These are phyloP conservation scores for Ips typographus DNA, from an alignment of 1,140 invertebrate genomes.

Conservation along the genomic window DNA sequence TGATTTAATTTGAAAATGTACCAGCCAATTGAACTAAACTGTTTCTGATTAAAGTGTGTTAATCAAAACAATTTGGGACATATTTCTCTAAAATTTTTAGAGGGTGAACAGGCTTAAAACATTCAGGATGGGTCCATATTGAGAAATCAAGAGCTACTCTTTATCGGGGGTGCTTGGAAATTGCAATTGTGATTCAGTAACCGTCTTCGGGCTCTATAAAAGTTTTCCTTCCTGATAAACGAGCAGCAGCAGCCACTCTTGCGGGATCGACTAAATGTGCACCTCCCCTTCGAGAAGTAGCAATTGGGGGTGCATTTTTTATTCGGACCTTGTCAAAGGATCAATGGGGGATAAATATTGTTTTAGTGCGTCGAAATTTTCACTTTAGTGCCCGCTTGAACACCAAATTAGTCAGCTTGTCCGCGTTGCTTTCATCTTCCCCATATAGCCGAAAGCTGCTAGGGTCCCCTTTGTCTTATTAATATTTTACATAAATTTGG, in stretches of 20 bases:
- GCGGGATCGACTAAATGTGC: constrained; percentile 9
- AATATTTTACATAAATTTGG: constrained; percentile 33
- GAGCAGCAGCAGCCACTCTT: constrained; percentile 20
- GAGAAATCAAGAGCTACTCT: background rate
- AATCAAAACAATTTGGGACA: background rate
- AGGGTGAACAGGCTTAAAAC: background rate
- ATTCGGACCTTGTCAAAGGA: constrained; percentile 39
- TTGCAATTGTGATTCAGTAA: constrained; percentile 22
- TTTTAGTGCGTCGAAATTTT: constrained; percentile 48
- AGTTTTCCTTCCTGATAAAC: constrained; percentile 29
- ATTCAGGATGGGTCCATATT: background rate
- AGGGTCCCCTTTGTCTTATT: constrained; percentile 30
- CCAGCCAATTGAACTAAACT: background rate
- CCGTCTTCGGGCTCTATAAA: constrained; percentile 27
- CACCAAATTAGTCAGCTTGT: constrained; percentile 29
- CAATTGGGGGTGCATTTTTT: constrained; percentile 47
- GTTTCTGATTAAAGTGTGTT: background rate
- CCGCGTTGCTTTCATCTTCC: constrained; percentile 23
- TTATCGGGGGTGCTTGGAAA: background rate
- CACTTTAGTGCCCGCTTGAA: constrained; percentile 45
- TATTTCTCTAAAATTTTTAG: background rate
- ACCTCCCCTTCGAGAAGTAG: background rate
- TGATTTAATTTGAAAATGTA: constrained; percentile 13
- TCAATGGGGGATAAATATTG: constrained; percentile 47
- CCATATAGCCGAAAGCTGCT: constrained; percentile 16